phyloP scores from a whole-genome alignment of 2,113 vertebrate genomes.

The Nansenia antarctica region DNA sequence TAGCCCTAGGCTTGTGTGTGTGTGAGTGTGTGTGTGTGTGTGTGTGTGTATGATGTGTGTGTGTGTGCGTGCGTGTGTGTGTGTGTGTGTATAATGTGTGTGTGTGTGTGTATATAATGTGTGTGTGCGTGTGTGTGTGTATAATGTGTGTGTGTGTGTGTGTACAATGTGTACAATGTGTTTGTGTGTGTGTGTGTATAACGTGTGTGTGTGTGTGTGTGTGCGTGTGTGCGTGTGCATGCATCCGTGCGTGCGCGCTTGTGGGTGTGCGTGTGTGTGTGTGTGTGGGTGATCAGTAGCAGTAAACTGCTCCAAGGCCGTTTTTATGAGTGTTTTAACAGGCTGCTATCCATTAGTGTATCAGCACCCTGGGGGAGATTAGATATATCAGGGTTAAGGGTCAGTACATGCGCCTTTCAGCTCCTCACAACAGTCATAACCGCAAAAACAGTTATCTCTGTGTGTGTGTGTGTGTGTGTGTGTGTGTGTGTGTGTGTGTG shows the following conservation, averaged over 20 bases:
- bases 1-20: neutral
- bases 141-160: neutral
- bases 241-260: neutral
- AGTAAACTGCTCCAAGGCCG: neutral
- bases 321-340: neutral
- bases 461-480: conserved; percentile 3
- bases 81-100: neutral
- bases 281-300: neutral
- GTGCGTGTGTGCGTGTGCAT: neutral
- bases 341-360: conserved; percentile 5
- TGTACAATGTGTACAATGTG: no score
- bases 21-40: neutral
- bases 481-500: neutral
- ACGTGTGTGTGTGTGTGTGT: neutral
- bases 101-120: neutral
- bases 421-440: neutral
- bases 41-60: neutral
- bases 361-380: neutral
- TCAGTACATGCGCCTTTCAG: neutral
- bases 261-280: neutral
- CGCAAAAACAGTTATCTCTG: neutral
- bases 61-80: neutral
- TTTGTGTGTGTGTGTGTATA: neutral
- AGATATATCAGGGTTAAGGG: neutral
- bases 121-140: neutral